Conservation (phyloP, 2,888 invertebrate species). For the Scaptomyza caliginosa region DNA sequence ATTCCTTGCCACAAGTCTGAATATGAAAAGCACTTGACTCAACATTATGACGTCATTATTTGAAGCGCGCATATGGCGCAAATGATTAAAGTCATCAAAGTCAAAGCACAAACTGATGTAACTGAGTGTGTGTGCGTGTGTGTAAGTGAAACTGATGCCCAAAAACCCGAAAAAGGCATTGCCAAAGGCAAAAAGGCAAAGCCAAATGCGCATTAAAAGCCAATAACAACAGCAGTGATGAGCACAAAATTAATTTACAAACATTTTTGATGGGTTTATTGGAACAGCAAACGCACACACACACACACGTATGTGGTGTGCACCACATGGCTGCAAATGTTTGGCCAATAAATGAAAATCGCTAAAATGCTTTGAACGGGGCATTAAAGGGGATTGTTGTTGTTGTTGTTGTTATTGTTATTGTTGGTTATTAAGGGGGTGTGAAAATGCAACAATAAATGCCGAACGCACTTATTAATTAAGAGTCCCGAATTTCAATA, state of each 20-base stretch:
- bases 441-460: conserved; percentile 68
- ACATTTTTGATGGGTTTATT: conserved; percentile 66
- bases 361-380: conserved; percentile 51
- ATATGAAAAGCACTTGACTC: neutral
- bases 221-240: conserved; percentile 76
- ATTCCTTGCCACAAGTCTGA: neutral
- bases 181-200: conserved; percentile 24
- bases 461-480: conserved; percentile 66
- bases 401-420: neutral
- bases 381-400: neutral
- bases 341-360: conserved; percentile 66
- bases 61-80: conserved; percentile 64
- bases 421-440: conserved; percentile 14
- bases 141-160: neutral
- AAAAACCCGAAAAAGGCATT: neutral
- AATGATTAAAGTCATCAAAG: conserved; percentile 61
- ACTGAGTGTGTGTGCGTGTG: too few relatives aligned
- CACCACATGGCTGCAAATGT: conserved; percentile 70
- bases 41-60: conserved; percentile 62
- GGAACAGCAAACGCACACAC: conserved; percentile 24
- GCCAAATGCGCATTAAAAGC: conserved; percentile 72
- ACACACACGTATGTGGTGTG: neutral
- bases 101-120: conserved; percentile 8
- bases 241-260: conserved; percentile 78
- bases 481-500: conserved; percentile 58